Conservation (phyloP, 2,888 invertebrate species). For the Labia minor region DNA sequence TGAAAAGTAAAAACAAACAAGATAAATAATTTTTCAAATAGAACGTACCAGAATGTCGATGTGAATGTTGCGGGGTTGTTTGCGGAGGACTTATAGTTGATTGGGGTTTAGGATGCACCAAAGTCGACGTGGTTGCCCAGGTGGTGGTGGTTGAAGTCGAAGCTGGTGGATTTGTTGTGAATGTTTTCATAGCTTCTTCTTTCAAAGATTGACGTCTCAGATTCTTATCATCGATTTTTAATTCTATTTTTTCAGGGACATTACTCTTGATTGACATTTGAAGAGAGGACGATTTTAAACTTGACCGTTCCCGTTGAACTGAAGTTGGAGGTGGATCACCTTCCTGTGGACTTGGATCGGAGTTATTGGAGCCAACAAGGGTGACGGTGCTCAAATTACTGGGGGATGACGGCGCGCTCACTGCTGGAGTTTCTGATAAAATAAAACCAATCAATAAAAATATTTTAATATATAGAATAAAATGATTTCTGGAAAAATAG, state of each 20-base stretch:
- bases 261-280: not conserved
- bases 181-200: not conserved
- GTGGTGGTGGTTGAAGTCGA: slow-evolving; percentile 34
- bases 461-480: not conserved
- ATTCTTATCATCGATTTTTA: not conserved
- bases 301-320: not conserved
- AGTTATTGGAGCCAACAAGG: slow-evolving; percentile 49
- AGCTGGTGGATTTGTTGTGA: slow-evolving; percentile 29
- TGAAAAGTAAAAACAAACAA: too few relatives aligned
- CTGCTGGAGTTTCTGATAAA: slow-evolving; percentile 35
- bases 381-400: slow-evolving; percentile 65
- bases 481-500: not conserved
- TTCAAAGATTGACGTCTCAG: not conserved
- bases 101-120: not conserved
- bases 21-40: too few relatives aligned
- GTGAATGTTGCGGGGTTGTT: not conserved
- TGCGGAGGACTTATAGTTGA: not conserved
- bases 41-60: not conserved
- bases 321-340: slow-evolving; percentile 19
- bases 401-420: slow-evolving; percentile 56
- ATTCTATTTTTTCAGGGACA: not conserved
- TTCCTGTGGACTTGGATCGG: slow-evolving; percentile 35
- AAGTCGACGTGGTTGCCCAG: slow-evolving; percentile 27
- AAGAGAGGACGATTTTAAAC: not conserved
- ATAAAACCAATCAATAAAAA: too few relatives aligned